Evolutionary conservation across 2,888 invertebrate genomes (phyloP).

Genomic region (Barypeithes pellucidus): DNA sequence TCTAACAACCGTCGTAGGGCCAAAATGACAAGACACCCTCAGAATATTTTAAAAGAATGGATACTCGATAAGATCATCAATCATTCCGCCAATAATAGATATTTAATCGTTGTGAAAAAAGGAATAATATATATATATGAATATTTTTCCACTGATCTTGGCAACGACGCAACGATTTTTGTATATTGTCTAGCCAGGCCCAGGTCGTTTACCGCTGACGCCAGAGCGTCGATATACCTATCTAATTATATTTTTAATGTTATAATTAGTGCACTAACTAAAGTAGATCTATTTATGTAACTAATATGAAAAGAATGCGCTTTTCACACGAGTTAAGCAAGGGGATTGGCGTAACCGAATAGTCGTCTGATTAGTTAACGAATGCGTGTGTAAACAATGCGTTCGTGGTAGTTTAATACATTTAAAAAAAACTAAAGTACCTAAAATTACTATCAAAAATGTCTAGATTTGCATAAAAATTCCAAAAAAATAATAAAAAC

Average conservation of each 20-base stretch:
- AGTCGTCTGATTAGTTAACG: too few species aligned
- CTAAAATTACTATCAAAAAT: too few species aligned
- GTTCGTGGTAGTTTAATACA: too few species aligned
- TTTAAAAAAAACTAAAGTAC: too few species aligned
- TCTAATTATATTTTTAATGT: conserved; percentile 1
- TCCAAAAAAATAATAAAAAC: background rate
- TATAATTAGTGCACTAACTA: background rate
- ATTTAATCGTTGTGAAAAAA: conserved; percentile 11
- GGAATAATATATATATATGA: background rate
- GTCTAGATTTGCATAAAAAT: background rate
- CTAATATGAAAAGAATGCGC: too few species aligned
- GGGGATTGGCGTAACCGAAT: too few species aligned
- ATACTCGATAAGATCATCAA: conserved; percentile 4
- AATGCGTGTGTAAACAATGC: too few species aligned
- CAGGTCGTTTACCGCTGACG: conserved; percentile 5
- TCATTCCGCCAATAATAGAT: background rate
- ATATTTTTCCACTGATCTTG: conserved; percentile 6
- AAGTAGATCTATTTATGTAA: background rate
- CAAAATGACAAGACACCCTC: background rate
- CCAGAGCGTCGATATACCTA: background rate
- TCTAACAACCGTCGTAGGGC: background rate
- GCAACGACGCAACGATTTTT: conserved; percentile 4
- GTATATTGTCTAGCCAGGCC: background rate
- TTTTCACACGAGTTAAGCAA: too few species aligned
- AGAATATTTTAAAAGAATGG: background rate